Conservation (phyloP, 64 coral and sea anemone genomes). For the Stichodactyla helianthus region DNA sequence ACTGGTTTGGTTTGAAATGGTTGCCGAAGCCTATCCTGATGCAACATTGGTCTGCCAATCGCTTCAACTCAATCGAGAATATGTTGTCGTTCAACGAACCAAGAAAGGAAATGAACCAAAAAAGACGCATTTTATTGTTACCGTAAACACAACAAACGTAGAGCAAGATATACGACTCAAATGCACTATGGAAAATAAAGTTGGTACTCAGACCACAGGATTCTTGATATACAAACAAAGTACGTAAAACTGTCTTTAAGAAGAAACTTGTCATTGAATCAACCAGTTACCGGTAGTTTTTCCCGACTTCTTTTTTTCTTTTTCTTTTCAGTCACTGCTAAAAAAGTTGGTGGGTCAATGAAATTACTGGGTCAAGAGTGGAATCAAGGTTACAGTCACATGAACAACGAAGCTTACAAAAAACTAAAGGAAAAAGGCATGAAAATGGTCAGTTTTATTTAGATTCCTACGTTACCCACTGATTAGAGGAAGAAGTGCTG, state of each 20-base stretch:
- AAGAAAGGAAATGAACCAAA: neutral
- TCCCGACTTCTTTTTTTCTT: neutral
- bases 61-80: neutral
- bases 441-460: neutral
- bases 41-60: neutral
- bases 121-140: neutral
- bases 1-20: neutral
- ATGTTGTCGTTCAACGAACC: neutral
- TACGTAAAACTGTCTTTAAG: neutral
- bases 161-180: neutral
- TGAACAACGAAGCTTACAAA: neutral
- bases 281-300: too few relatives aligned
- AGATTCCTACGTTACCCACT: too few relatives aligned
- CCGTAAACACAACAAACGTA: neutral
- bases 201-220: neutral
- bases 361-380: neutral
- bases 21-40: neutral
- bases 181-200: neutral
- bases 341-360: neutral
- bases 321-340: neutral
- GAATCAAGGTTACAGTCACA: neutral
- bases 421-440: neutral
- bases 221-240: neutral
- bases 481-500: too few relatives aligned
- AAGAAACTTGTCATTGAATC: too few relatives aligned